These are phyloP conservation scores for Drosophila orena DNA, from an alignment of 1,140 invertebrate genomes.

Conservation along the genomic window DNA sequence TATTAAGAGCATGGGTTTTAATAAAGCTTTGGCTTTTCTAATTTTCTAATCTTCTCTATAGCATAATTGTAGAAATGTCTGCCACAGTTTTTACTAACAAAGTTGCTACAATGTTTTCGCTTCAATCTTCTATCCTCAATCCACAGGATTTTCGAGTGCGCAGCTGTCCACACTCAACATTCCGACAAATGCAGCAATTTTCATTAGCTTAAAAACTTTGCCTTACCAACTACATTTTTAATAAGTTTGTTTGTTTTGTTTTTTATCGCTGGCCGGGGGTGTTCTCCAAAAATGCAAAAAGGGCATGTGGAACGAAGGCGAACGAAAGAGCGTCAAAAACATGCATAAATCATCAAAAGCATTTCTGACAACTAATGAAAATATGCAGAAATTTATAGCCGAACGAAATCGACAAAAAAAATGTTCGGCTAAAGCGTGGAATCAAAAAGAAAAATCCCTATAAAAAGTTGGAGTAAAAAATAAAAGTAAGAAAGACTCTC, in stretches of 20 bases:
- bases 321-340: constrained; percentile 66
- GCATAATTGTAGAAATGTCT: constrained; percentile 18
- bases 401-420: constrained; percentile 53
- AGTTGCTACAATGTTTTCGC: constrained; percentile 1
- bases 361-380: constrained; percentile 81
- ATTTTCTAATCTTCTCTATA: constrained; percentile 8
- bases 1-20: not conserved
- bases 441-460: constrained; percentile 29
- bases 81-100: constrained; percentile 16
- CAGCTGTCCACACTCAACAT: constrained; percentile 35
- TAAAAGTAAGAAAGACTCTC: constrained; percentile 14
- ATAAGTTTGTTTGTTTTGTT: constrained; percentile 68
- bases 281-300: constrained; percentile 34
- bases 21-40: not conserved
- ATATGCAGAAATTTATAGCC: constrained; percentile 80
- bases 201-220: constrained; percentile 78
- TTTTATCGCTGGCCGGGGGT: constrained; percentile 10
- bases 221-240: constrained; percentile 68
- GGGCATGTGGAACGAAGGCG: constrained; percentile 21
- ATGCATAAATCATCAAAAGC: constrained; percentile 83
- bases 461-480: constrained; percentile 37
- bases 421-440: constrained; percentile 30
- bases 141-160: constrained; percentile 7
- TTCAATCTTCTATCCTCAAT: not conserved
- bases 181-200: constrained; percentile 53